A percentile compares a stretch with the other conserved stretches of the same genome.
phyloP scores from a whole-genome alignment of 2,797 vertebrate species.

The Strix occidentalis region DNA sequence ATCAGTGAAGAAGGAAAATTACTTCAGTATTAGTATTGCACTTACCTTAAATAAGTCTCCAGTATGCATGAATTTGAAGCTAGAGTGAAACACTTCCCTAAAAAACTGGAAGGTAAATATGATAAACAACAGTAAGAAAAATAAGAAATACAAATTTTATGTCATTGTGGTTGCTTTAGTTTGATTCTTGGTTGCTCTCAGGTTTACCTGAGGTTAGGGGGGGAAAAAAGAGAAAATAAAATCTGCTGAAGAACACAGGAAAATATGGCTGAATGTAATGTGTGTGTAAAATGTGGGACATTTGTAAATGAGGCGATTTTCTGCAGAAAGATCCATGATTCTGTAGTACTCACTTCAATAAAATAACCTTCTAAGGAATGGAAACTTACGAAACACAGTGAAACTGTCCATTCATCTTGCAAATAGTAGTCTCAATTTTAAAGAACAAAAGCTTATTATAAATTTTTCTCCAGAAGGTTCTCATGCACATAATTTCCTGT shows the following conservation, averaged over 20 bases:
- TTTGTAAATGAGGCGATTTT: background rate
- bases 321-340: background rate
- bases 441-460: constrained; percentile 31
- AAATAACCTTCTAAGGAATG: background rate
- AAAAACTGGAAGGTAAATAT: background rate
- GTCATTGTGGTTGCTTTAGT: background rate
- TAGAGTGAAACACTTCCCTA: background rate
- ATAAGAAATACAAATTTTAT: background rate
- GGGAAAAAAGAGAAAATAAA: background rate
- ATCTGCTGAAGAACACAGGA: background rate
- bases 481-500: constrained; percentile 49
- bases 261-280: background rate
- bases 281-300: background rate
- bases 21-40: background rate
- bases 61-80: background rate
- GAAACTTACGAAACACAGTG: background rate
- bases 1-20: background rate
- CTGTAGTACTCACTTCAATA: background rate
- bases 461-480: constrained; percentile 11
- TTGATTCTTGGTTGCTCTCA: background rate
- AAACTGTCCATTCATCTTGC: constrained; percentile 23
- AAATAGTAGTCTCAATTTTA: constrained; percentile 40
- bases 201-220: background rate
- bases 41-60: background rate
- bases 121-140: background rate